Conservation (phyloP, 2,113 vertebrate genomes). For the Chionomys nivalis region DNA sequence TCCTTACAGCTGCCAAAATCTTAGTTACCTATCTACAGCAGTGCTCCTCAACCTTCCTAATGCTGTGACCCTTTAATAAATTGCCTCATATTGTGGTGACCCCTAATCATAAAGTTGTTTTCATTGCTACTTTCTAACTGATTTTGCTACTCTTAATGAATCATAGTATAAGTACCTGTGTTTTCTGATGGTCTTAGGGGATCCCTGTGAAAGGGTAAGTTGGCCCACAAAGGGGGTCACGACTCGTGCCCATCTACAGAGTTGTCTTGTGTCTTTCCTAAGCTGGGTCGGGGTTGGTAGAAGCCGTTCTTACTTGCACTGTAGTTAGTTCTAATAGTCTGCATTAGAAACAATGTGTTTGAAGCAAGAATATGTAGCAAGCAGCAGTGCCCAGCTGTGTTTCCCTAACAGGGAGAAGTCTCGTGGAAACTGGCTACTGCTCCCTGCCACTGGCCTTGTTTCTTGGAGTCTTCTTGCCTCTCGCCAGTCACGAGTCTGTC, state of each 20-base stretch:
- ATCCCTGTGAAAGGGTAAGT: background rate
- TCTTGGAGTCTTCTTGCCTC: background rate
- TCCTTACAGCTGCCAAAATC: background rate
- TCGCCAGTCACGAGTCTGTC: background rate
- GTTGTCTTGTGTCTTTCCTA: background rate
- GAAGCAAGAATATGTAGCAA: background rate
- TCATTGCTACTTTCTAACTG: background rate
- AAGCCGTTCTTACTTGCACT: background rate
- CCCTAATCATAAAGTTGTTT: background rate
- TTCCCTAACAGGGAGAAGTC: background rate
- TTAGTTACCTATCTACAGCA: background rate
- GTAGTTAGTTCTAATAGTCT: background rate
- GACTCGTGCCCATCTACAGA: background rate
- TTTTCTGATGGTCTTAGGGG: background rate
- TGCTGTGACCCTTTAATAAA: background rate
- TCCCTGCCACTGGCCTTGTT: background rate
- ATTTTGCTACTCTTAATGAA: background rate
- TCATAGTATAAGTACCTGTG: background rate
- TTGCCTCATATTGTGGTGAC: background rate
- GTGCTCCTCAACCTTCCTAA: background rate
- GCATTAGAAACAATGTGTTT: background rate
- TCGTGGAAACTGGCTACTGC: background rate
- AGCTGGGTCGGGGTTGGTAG: background rate
- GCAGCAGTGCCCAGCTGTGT: background rate
- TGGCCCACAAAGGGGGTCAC: background rate